Conservation (phyloP, 2,888 invertebrate genomes). For the Lasius fuliginosus region DNA sequence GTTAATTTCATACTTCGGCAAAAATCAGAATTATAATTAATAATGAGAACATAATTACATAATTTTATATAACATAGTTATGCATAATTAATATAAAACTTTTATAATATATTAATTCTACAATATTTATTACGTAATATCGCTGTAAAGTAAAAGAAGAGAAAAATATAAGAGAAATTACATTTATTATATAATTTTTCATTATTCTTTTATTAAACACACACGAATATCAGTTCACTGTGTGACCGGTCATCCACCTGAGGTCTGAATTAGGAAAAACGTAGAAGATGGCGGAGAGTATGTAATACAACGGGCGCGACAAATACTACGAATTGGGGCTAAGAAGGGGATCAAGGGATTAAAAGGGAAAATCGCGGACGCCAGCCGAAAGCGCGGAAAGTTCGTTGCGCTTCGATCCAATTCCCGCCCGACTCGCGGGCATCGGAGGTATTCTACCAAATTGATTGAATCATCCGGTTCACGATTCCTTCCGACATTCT, state of each 20-base stretch:
- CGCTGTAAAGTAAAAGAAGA: neutral
- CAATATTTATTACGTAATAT: neutral
- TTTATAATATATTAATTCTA: neutral
- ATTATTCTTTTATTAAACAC: neutral
- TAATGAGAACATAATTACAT: neutral
- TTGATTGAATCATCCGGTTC: slow-evolving; percentile 63
- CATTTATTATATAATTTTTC: neutral
- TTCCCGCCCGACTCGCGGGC: slow-evolving; percentile 44
- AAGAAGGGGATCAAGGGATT: slow-evolving; percentile 34
- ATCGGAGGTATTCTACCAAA: slow-evolving; percentile 50
- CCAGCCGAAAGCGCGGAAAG: slow-evolving; percentile 40
- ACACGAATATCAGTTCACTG: neutral
- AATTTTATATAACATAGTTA: neutral
- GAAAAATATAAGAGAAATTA: neutral
- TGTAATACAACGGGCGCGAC: slow-evolving; percentile 28
- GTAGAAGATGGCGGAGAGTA: neutral
- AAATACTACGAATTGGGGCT: slow-evolving; percentile 25
- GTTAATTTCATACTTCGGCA: neutral
- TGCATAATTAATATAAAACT: neutral
- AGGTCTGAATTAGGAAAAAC: neutral
- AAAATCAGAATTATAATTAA: neutral
- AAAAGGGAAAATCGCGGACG: slow-evolving; percentile 45
- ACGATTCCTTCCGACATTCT: slow-evolving; percentile 64
- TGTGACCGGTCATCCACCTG: neutral
- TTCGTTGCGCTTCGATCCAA: slow-evolving; percentile 51